Base-by-base conservation (phyloP, 2,113 vertebrate genomes). In the Actenoides lindsayi region DNA sequence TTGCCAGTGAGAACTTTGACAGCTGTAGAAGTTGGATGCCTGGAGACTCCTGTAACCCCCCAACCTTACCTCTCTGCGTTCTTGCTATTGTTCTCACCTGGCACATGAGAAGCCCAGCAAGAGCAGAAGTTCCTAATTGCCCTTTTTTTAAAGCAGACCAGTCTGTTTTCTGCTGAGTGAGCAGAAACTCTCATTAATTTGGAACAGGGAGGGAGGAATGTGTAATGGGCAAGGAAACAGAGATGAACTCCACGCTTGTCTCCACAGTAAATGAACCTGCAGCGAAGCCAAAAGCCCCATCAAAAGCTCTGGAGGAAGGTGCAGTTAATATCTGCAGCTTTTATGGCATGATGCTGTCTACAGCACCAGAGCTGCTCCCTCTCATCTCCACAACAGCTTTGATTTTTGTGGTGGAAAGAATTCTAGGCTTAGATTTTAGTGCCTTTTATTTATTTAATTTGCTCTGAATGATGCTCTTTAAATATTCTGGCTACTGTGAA, bases 111-210 rank as follows among this genome's bases (percentile, higher is more conserved):
- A 90, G 56, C 74, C 35, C 75, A 78, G 70, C 37, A 87, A 35
- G 88, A 71, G 31, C 80, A 92, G 64, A 87, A 51, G 35, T 75
- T 92, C 53, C 42, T 76, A 87, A 85, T 69, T 95, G 53, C 74
- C 42, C 18, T 59, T 69, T 62, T 74, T 77, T 64, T 39, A 70
- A 82, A 76, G 51, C 78, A 90, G 89, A 62, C 21, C 51, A 31
- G 15, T 87, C 73, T 63, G 21, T 92, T 91, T 96, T 87, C 87
- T 96, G 80, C 77, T 84, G 91, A 94, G 80, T 35, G 81, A 87
- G 69, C 73, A 92, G 85, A 51, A 95, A 30, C 59, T 74, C 63
- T 90, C 39, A n/a, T 93, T 70, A 70, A 81, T 93, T 93, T 90
- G 82, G 84, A 77, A 12, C 20, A 41, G 59, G 31, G 62, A 82